A percentile compares a stretch with the other conserved stretches of the same genome.
Evolutionary conservation across 1,140 invertebrate species (phyloP).

Genomic region (Panonychus citri): DNA sequence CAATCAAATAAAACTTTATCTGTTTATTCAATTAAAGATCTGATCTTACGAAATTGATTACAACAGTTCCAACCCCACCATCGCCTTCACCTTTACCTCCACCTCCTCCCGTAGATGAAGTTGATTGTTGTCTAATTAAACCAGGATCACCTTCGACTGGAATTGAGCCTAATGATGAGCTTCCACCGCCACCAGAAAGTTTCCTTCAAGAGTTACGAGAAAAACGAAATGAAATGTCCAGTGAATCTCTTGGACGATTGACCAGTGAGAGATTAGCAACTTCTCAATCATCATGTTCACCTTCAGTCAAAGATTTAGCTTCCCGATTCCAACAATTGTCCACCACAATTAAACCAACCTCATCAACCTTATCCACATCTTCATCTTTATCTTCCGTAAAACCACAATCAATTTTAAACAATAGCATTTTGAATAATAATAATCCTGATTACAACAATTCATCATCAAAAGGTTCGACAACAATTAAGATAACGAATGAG

Average conservation of each 20-base stretch:
- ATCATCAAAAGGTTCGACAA: too few species aligned
- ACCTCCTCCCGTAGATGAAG: neutral
- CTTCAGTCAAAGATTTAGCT: conserved; percentile 48
- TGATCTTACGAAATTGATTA: conserved; percentile 11
- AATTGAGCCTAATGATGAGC: neutral
- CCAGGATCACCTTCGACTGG: neutral
- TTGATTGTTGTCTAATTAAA: neutral
- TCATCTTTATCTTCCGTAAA: neutral
- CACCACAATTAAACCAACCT: neutral
- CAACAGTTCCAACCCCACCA: neutral
- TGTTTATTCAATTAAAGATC: conserved; percentile 3
- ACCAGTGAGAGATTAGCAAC: neutral
- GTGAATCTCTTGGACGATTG: neutral
- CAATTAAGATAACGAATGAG: too few species aligned
- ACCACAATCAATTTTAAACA: too few species aligned
- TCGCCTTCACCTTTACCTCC: neutral
- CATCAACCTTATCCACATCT: neutral
- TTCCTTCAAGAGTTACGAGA: neutral
- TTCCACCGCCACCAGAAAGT: neutral
- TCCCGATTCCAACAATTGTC: conserved; percentile 46
- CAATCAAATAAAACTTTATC: neutral
- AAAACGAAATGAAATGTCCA: neutral
- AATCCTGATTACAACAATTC: neutral
- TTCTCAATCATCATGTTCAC: neutral
- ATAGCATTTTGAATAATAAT: too few species aligned